Conservation (phyloP, 2,113 vertebrate genomes). For the Dromaius novaehollandiae region DNA sequence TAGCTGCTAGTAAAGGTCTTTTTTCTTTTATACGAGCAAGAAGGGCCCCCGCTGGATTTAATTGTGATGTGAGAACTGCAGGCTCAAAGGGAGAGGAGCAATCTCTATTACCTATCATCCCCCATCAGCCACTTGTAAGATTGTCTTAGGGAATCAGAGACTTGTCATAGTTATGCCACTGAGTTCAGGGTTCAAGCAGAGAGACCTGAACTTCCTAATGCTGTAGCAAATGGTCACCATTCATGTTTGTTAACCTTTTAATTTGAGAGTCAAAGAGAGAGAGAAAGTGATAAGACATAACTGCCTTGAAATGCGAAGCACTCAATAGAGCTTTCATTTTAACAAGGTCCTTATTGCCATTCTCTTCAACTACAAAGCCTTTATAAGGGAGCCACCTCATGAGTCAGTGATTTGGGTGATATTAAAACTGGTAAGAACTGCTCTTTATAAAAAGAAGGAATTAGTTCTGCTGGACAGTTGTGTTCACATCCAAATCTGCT, state of each 20-base stretch:
- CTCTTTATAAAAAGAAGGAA: not conserved
- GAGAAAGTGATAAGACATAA: not conserved
- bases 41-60: not conserved
- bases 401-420: not conserved
- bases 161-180: not conserved
- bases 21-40: not conserved
- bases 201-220: not conserved
- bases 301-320: not conserved
- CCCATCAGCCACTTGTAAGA: not conserved
- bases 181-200: not conserved
- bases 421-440: not conserved
- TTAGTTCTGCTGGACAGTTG: not conserved
- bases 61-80: not conserved
- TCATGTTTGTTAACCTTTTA: conserved; percentile 8
- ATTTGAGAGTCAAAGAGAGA: not conserved
- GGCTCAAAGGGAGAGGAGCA: not conserved
- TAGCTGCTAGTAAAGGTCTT: not conserved
- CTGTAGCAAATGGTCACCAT: not conserved
- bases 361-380: not conserved
- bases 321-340: not conserved
- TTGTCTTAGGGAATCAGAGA: not conserved
- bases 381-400: not conserved
- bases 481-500: not conserved
- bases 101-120: not conserved
- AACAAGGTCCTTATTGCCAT: not conserved